Conservation (phyloP, 2,888 invertebrate genomes). For the Tanytarsus gracilentus region DNA sequence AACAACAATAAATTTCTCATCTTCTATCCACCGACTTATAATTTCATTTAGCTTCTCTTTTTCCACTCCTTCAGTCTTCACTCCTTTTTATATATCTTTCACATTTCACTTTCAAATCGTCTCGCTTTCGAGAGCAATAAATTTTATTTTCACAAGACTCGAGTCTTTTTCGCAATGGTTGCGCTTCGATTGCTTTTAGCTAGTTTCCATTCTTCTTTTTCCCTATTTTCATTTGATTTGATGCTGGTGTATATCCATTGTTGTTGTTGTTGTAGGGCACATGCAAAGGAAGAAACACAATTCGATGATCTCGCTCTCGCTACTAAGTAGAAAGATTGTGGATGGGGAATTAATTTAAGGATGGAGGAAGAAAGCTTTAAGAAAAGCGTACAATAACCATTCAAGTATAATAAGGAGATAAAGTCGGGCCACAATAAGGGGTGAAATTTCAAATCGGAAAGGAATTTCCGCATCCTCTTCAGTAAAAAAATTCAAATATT, state of each 20-base stretch:
- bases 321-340: no score
- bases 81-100: not conserved
- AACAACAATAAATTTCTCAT: conserved; percentile 1
- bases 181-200: conserved; percentile 6
- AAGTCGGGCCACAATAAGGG: not conserved
- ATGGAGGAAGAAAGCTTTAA: no score
- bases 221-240: no score
- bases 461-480: not conserved
- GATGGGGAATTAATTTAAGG: no score
- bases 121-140: no score
- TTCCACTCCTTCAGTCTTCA: not conserved
- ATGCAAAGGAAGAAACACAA: not conserved
- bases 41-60: conserved; percentile 1
- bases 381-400: conserved; percentile 17
- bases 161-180: not conserved
- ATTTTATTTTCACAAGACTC: not conserved
- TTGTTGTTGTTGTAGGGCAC: not conserved
- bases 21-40: conserved; percentile 1
- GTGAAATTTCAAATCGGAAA: not conserved
- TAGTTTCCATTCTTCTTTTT: not conserved
- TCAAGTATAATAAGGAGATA: conserved; percentile 22
- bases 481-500: no score
- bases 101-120: no score
- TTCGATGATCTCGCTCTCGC: no score
- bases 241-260: no score